A percentile compares a stretch with the other conserved stretches of the same genome.
These are phyloP conservation scores for Riptortus pedestris DNA, from an alignment of 1,140 invertebrate genomes.

Conservation along the genomic window DNA sequence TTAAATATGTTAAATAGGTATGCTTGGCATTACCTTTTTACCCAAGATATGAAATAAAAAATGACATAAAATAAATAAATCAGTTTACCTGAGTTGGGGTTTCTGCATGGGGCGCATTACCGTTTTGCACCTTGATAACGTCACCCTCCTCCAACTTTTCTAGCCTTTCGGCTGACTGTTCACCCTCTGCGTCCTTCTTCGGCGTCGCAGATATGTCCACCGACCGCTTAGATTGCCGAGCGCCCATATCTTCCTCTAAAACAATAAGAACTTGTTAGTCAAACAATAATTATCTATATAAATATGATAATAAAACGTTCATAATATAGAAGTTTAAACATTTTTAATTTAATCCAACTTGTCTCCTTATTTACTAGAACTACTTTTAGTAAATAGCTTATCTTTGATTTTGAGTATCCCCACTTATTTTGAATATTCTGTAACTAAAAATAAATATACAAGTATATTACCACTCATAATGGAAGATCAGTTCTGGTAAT, in stretches of 20 bases:
- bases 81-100: conserved; percentile 12
- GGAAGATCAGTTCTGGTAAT: too few relatives aligned
- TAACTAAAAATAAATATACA: too few relatives aligned
- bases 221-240: conserved; percentile 71
- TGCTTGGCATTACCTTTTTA: too few relatives aligned
- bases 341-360: neutral
- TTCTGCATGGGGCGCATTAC: conserved; percentile 39
- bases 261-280: neutral
- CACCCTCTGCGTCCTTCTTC: conserved; percentile 57
- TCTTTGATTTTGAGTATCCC: neutral
- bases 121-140: conserved; percentile 46
- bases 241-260: conserved; percentile 49
- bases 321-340: neutral
- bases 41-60: conserved; percentile 42
- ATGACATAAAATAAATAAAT: neutral
- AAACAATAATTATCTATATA: neutral
- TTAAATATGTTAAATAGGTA: too few relatives aligned
- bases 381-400: neutral
- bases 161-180: conserved; percentile 49
- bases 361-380: too few relatives aligned
- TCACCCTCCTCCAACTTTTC: conserved; percentile 53
- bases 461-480: too few relatives aligned
- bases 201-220: conserved; percentile 61
- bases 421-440: neutral
- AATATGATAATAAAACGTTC: neutral